Base-by-base conservation (phyloP, 1,140 invertebrate species). In the Eriocheir sinensis region DNA sequence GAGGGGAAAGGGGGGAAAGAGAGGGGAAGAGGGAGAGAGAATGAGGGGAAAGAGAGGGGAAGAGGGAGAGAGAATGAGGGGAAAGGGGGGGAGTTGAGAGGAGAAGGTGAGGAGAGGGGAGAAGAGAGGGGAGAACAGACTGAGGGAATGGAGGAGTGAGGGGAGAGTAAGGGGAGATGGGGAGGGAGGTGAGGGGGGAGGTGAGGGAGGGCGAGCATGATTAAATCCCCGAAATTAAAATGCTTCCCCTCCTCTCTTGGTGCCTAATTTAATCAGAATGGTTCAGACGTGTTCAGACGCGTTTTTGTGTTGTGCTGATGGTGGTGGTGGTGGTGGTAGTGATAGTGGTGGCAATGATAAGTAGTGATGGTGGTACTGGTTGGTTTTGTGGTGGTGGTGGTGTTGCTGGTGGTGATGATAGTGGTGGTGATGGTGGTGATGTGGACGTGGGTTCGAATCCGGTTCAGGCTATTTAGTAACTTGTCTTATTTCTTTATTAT, bases 171-270 rank as follows among this genome's bases (percentile, higher is more conserved):
- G 86, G 27, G 86, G 4, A 30, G 21, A 41, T 27, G 21, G 38
- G 38, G 6, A 3, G 79, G 9, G 6, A 32, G 79, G 79, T 81
- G 27, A 3, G 4, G 79, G 79, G n/a, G 79, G n/a, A 32, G 6
- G 6, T 27, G 9, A 9, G 79, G 8, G 9, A 3, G 8, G 79
- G 12, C 12, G 27, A 41, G 21, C 9, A 72, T 72, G 60, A 72
- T 72, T 27, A 72, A 72, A 72, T 72, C 60, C 60, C 60, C 60
- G n/a, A n/a, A 72, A 72, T 72, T n/a, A 72, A 72, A 72, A 72
- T n/a, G 27, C 17, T 72, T 72, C n/a, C 27, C 60, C 60, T 72
- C 60, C 27, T n/a, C 60, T 72, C 6, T 1, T 72, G 60, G 60
- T n/a, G 60, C 9, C 21, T 72, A 72, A 72, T 72, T 72, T 72